Evolutionary conservation across 1,140 invertebrate genomes (phyloP), one percentile per base, ranked within the genome.

Genomic region (Drosophila truncata): DNA sequence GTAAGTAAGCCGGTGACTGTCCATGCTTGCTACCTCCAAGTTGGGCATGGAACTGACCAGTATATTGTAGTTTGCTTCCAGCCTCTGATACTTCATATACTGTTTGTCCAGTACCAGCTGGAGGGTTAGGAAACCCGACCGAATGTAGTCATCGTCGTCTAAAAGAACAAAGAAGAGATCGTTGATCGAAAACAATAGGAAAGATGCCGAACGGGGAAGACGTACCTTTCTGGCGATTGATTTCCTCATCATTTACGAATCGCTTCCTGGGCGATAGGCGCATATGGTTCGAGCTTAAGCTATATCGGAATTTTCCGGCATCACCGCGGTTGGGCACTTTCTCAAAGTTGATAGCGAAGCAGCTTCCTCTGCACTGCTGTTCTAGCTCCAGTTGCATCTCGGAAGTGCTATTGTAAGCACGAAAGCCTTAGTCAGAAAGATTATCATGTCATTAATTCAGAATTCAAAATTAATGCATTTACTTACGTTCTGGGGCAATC

Each of bases 141-240:
- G 79, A 49, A 92, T 91, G 31, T 92, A 92, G 46, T 92, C 91
- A 66, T 92, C 91, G 14, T 88, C 72, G 63, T 87, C 91, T 92
- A 57, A 25, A 62, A 49, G 29, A 44, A 39, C 31, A 66, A n/a
- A 50, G 35, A 60, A 31, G 14, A 55, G n/a, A n/a, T n/a, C n/a
- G n/a, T n/a, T n/a, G n/a, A n/a, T n/a, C n/a, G n/a, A n/a, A n/a
- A 62, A 37, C 42, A 72, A 39, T 6, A 23, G 23, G 8, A 13
- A 59, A n/a, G 33, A 33, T 8, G 27, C 16, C 27, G 1, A 13
- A 7, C 13, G 13, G 25, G 8, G 10, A 18, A 11, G 13, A 46
- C 55, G 9, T 13, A 92, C 91, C 76, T 35, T 82, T 92, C 29
- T 78, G 73, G 39, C 78, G 73, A 71, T 84, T 87, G 7, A 87